A percentile compares a stretch with the other conserved stretches of the same genome.
Evolutionary conservation across 2,113 vertebrate genomes (phyloP).

Genomic region (Callorhinus ursinus): DNA sequence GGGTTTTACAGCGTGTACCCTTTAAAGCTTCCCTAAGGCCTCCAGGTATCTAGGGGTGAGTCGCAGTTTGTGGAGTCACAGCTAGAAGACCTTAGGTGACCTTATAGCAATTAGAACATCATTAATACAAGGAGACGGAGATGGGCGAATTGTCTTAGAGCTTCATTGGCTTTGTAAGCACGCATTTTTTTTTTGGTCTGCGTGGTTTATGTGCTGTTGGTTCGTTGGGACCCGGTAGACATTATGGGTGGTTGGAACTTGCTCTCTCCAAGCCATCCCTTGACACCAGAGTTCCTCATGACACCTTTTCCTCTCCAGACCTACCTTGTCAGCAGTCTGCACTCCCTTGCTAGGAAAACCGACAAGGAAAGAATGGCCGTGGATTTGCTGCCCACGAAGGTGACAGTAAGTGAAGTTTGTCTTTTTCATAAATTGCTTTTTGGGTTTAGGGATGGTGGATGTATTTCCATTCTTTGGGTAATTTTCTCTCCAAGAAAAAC

Average conservation of each 20-base stretch:
- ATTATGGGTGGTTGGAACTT: neutral
- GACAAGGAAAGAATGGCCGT: conserved; percentile 49
- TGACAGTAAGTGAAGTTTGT: conserved; percentile 48
- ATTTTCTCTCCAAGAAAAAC: neutral
- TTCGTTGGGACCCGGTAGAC: neutral
- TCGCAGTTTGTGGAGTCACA: neutral
- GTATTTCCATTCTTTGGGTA: neutral
- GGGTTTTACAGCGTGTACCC: neutral
- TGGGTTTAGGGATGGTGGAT: neutral
- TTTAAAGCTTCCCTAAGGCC: neutral
- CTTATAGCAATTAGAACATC: neutral
- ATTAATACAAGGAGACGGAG: neutral
- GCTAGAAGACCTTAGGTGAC: neutral
- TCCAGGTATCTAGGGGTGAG: neutral
- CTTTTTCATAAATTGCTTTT: neutral
- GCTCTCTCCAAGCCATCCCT: neutral
- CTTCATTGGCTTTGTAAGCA: neutral
- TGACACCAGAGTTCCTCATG: neutral
- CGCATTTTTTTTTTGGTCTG: neutral
- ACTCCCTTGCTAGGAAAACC: neutral
- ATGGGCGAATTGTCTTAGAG: neutral
- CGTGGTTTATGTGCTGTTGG: neutral
- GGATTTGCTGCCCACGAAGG: conserved; percentile 14
- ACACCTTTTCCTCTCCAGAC: conserved; percentile 21
- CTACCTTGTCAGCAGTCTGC: neutral